phyloP scores from a whole-genome alignment of 2,113 vertebrate species.

The Calidris pygmaea region DNA sequence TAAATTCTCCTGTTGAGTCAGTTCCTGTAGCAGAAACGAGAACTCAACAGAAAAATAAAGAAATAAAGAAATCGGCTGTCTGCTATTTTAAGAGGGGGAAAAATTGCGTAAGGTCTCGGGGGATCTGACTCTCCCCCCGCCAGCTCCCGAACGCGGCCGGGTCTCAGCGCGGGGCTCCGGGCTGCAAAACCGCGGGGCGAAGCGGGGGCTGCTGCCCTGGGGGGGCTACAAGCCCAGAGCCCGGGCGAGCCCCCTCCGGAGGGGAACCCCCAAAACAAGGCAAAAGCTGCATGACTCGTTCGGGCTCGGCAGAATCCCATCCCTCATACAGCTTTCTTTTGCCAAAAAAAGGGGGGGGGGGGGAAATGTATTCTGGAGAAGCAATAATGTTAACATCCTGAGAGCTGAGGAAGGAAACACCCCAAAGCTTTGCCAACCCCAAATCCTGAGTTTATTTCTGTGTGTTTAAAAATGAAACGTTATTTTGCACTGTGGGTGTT shows the following conservation, averaged over 20 bases:
- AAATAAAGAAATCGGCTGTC: background rate
- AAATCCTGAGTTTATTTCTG: background rate
- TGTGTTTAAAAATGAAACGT: rapidly evolving
- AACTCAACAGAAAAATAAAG: background rate
- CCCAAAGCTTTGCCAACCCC: background rate
- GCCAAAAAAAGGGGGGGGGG: background rate
- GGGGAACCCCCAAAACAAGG: background rate
- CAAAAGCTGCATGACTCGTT: background rate
- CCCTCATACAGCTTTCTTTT: background rate
- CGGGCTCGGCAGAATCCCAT: rapidly evolving
- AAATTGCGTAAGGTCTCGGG: background rate
- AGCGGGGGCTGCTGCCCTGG: background rate
- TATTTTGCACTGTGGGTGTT: rapidly evolving
- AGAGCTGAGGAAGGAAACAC: background rate
- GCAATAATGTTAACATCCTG: background rate
- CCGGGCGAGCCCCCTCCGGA: background rate
- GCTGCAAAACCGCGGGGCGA: background rate
- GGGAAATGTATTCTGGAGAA: background rate
- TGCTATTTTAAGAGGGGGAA: background rate
- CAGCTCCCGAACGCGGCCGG: too few species aligned
- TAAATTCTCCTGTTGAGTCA: background rate
- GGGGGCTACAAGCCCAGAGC: too few species aligned
- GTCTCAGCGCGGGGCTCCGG: too few species aligned
- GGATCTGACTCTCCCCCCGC: background rate
- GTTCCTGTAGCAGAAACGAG: background rate